These are phyloP conservation scores for Malurus melanocephalus DNA, from an alignment of 2,113 vertebrate species.

Conservation along the genomic window DNA sequence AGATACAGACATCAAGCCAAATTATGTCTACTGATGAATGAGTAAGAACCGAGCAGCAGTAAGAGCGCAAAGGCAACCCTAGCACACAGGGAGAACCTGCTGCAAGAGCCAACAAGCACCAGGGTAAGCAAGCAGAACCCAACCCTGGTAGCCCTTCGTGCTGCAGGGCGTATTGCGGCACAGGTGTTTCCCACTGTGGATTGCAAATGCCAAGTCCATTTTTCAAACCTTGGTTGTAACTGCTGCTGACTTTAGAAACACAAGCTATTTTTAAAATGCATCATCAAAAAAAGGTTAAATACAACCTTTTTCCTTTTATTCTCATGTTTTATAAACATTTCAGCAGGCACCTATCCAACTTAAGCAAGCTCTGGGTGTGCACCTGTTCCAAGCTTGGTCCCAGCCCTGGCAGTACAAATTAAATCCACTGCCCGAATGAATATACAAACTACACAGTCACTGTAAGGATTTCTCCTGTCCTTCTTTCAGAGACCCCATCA, in stretches of 20 bases:
- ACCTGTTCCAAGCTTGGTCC: constrained; percentile 1
- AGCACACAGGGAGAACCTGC: background rate
- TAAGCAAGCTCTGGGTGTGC: background rate
- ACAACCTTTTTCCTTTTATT: background rate
- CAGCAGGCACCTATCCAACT: background rate
- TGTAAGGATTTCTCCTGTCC: background rate
- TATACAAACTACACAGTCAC: background rate
- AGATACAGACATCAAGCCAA: background rate
- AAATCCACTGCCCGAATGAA: background rate
- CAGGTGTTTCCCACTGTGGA: constrained; percentile 15
- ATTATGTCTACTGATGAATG: background rate
- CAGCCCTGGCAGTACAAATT: background rate
- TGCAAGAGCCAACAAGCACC: background rate
- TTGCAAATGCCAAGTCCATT: background rate
- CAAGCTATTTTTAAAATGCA: constrained; percentile 16
- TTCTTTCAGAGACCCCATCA: background rate
- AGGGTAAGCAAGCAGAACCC: background rate
- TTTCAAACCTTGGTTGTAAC: constrained; percentile 8
- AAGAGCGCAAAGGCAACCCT: background rate
- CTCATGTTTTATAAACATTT: constrained; percentile 20
- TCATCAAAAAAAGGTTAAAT: background rate
- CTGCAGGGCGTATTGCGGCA: background rate
- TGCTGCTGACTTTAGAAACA: background rate
- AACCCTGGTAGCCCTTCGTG: background rate
- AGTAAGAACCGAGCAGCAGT: background rate